Evolutionary conservation across 2,113 vertebrate species (phyloP), one percentile per base, ranked within the genome.

Genomic region (Pseudorasbora parva): DNA sequence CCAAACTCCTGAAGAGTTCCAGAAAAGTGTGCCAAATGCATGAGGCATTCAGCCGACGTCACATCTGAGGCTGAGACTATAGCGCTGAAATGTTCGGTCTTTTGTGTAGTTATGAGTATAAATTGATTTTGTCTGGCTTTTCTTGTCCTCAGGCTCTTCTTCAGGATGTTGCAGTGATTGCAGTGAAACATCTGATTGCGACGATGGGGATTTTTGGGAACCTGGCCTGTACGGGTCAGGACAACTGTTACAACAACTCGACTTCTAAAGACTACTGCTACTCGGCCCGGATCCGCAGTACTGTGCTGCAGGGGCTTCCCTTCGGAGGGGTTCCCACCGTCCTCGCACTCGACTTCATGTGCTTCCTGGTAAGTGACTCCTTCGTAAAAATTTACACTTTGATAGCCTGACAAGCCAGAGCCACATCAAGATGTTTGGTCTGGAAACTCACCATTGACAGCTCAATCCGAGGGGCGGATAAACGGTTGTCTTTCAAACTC

Each of bases 271-370:
- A 96, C 83, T 98, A 97, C 93, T 99, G 97, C 88, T 98, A 98
- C 94, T 97, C 96, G 0, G 97, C 97, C 0, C 96, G 97, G 11
- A 98, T 99, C 91, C 96, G 96, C 91, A 98, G 97, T 94, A 99
- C 98, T 0, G 98, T 99, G 84, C 95, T 99, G 74, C 98, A 99
- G 92, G 98, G 98, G 37, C 94, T 98, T 91, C 97, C 98, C 17
- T 99, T 99, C 0, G 97, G 98, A 0, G 98, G 98, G 0, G 97
- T 99, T 74, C 97, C 97, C 90, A 99, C 98, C 0, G 98, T 99
- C 69, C 95, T 99, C 19, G 97, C 97, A 19, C 95, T 99, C 0
- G 97, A 99, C 91, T 99, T 99, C 84, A 98, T 99, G 96, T 98
- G 97, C 93, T 99, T 98, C 91, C 96, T 99, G 1, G 97, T 99